Evolutionary conservation across 2,888 invertebrate genomes (phyloP), one percentile per base, ranked within the genome.

Genomic region (Leptinotarsa rubiginosa): DNA sequence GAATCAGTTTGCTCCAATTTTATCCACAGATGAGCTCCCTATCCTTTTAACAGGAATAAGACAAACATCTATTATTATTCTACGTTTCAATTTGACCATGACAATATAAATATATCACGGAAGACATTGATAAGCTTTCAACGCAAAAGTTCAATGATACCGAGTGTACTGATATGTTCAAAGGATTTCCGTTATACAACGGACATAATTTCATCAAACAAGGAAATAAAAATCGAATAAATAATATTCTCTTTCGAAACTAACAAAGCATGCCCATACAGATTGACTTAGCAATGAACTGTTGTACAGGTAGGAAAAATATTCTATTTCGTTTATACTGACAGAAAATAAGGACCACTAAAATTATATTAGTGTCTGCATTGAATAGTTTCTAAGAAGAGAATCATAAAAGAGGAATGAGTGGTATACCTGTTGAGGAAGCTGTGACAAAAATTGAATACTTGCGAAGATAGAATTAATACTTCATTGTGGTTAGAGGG

Each of bases 101-200:
- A 20, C 56, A 22, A 4, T 22, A 15, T 18, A 13, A 22, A 22
- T 56, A 56, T 15, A 25, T 22, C 15, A 22, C 20, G 18, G 56
- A 56, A 56, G 22, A 25, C 56, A 56, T 4, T 22, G 56, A 56
- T 56, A 56, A 56, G 56, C 5, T 56, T 56, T 56, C 13, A 56
- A 56, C 56, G 22, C 13, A 22, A 56, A 56, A 56, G 56, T 56
- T 56, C 56, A 56, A 56, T 56, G 56, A 56, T 56, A 22, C 56
- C 56, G 20, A 56, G 20, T 56, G 56, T 22, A 22, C 22, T 56
- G 56, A 56, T 56, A 56, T 56, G 25, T 56, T 56, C 12, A 15
- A 22, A 56, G 56, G 56, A 56, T 56, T 56, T 56, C 56, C 56
- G 56, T 56, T 56, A 56, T 56, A 56, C 20, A 22, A 22, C 13